Conservation (phyloP, 1,140 invertebrate genomes). For the Mizuhopecten yessoensis region DNA sequence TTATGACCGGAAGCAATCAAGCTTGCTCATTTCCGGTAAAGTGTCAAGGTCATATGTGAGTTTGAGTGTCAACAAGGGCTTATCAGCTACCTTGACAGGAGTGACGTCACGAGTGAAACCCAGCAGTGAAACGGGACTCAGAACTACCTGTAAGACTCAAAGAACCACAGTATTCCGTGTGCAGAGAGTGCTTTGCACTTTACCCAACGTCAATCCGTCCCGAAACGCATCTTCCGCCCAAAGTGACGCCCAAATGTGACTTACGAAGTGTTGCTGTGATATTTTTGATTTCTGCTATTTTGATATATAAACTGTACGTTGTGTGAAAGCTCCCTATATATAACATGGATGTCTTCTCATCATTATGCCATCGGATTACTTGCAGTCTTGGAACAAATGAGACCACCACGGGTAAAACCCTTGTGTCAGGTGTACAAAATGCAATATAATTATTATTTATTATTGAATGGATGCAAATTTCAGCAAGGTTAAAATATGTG, state of each 20-base stretch:
- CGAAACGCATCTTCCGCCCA: not conserved
- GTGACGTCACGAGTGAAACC: constrained; percentile 20
- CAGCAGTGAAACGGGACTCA: not conserved
- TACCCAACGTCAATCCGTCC: not conserved
- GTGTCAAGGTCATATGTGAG: constrained; percentile 18
- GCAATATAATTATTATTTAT: not conserved
- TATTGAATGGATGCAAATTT: not conserved
- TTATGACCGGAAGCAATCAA: not conserved
- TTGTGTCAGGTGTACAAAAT: too few species aligned
- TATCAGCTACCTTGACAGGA: not conserved
- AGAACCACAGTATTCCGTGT: not conserved
- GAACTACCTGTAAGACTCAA: not conserved
- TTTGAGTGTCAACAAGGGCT: not conserved
- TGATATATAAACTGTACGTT: not conserved
- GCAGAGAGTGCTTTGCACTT: not conserved
- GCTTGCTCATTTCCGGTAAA: not conserved
- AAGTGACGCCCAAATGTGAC: constrained; percentile 4
- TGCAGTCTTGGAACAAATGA: not conserved
- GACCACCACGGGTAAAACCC: not conserved
- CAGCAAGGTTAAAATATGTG: not conserved
- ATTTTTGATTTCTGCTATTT: constrained; percentile 29
- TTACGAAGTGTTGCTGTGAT: constrained; percentile 33
- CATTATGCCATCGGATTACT: not conserved
- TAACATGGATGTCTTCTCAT: not conserved
- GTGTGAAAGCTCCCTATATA: not conserved